These are phyloP conservation scores for Periophthalmodon schlosseri DNA, from an alignment of 2,113 vertebrate genomes.

Conservation along the genomic window DNA sequence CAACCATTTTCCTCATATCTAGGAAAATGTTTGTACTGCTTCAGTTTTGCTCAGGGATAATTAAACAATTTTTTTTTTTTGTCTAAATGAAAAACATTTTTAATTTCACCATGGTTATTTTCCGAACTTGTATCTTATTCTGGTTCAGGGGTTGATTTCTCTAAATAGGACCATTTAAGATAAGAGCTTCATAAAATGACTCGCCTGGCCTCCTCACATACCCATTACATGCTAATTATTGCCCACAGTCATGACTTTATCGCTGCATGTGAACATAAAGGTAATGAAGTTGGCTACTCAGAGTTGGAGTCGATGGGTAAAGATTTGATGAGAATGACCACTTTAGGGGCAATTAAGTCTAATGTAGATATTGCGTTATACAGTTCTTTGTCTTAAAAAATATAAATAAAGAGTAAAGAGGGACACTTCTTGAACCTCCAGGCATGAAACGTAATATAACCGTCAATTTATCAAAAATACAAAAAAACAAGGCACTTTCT, in stretches of 20 bases:
- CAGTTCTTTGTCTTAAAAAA: background rate
- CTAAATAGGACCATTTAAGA: background rate
- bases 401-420: background rate
- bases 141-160: background rate
- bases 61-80: background rate
- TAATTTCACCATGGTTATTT: background rate
- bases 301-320: background rate
- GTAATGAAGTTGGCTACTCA: conserved; percentile 10
- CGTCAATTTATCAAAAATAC: too few relatives aligned
- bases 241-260: background rate
- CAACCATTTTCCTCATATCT: background rate
- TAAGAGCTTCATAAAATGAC: background rate
- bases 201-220: background rate
- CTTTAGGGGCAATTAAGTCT: conserved; percentile 5
- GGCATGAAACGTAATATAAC: background rate
- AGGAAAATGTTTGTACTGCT: background rate
- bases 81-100: background rate
- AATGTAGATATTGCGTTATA: background rate
- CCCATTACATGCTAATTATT: conserved; percentile 1
- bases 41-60: background rate
- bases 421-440: too few relatives aligned
- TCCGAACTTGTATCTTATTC: background rate
- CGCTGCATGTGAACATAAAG: background rate
- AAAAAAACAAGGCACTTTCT: too few relatives aligned
- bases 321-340: conserved; percentile 9